Percentiles rank a stretch among this genome's conserved stretches.
Evolutionary conservation across 2,113 vertebrate species (phyloP).

Genomic region (Pseudorhombus dupliciocellatus): DNA sequence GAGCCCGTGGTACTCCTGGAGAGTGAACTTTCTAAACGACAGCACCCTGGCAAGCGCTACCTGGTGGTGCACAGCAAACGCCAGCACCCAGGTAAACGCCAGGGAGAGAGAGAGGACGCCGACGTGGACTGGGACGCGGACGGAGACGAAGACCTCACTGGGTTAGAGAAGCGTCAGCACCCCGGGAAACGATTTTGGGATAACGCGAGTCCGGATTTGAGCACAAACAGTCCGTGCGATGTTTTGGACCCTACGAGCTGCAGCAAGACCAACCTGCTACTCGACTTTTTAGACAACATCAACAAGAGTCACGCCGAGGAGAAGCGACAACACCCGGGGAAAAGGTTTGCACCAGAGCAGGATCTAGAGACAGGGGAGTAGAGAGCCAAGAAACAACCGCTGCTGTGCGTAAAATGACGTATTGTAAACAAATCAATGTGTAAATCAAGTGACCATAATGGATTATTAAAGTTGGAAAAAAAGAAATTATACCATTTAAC

Average conservation of each 20-base stretch:
- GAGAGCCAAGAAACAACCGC: slow-evolving; percentile 23
- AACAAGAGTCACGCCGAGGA: slow-evolving; percentile 79
- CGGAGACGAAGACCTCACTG: slow-evolving; percentile 59
- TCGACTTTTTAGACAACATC: slow-evolving; percentile 83
- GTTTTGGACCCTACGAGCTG: slow-evolving; percentile 78
- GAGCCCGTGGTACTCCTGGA: slow-evolving; percentile 56
- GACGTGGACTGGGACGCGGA: slow-evolving; percentile 52
- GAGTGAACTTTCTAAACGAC: slow-evolving; percentile 83
- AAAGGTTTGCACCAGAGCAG: slow-evolving; percentile 78
- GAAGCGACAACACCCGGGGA: slow-evolving; percentile 90
- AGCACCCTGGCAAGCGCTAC: slow-evolving; percentile 87
- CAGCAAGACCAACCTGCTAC: slow-evolving; percentile 81
- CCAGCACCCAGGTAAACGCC: slow-evolving; percentile 83
- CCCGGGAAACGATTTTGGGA: slow-evolving; percentile 85
- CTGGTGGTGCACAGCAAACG: slow-evolving; percentile 73
- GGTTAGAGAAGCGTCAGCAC: slow-evolving; percentile 86
- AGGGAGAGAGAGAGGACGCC: slow-evolving; percentile 60
- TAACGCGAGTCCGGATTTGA: slow-evolving; percentile 71
- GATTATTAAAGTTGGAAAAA: slow-evolving; percentile 58
- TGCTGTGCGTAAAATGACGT: slow-evolving; percentile 33
- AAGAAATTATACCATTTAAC: slow-evolving; percentile 32
- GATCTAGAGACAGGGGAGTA: slow-evolving; percentile 78
- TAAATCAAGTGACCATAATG: slow-evolving; percentile 48
- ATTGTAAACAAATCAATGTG: slow-evolving; percentile 61
- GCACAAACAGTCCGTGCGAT: slow-evolving; percentile 78